phyloP scores from a whole-genome alignment of 2,113 vertebrate genomes.

The Pachyramphus minor region DNA sequence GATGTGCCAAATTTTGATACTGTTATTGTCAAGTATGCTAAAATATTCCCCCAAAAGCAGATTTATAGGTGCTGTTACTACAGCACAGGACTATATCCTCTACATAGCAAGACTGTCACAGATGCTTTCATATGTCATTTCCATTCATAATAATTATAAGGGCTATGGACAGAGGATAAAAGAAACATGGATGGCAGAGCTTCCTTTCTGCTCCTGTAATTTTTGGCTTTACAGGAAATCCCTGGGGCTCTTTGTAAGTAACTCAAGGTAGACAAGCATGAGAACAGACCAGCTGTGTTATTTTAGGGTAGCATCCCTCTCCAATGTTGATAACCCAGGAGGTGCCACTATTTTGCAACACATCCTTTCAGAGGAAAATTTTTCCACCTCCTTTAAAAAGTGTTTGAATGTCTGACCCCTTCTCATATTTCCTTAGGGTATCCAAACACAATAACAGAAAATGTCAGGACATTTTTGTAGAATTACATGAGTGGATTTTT shows the following conservation, averaged over 20 bases:
- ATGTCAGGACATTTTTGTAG: background rate
- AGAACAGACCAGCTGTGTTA: background rate
- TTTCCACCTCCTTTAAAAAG: background rate
- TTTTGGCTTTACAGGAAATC: background rate
- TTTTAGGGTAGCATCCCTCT: background rate
- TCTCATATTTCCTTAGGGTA: background rate
- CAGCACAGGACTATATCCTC: background rate
- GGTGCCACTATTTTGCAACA: background rate
- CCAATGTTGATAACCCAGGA: accelerated
- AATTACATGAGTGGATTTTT: accelerated
- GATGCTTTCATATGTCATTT: background rate
- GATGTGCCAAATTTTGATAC: background rate
- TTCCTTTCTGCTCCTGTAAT: background rate
- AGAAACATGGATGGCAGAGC: background rate
- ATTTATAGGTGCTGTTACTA: background rate
- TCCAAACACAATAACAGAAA: background rate
- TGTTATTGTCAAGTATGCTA: background rate
- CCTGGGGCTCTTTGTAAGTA: background rate
- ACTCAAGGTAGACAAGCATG: background rate
- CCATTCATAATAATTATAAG: background rate
- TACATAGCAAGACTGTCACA: background rate
- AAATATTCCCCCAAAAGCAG: background rate
- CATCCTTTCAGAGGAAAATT: background rate
- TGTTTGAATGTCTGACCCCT: background rate
- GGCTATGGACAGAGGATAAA: background rate